Evolutionary conservation across 2,888 invertebrate genomes (phyloP).

Genomic region (Hypsopygia costalis): DNA sequence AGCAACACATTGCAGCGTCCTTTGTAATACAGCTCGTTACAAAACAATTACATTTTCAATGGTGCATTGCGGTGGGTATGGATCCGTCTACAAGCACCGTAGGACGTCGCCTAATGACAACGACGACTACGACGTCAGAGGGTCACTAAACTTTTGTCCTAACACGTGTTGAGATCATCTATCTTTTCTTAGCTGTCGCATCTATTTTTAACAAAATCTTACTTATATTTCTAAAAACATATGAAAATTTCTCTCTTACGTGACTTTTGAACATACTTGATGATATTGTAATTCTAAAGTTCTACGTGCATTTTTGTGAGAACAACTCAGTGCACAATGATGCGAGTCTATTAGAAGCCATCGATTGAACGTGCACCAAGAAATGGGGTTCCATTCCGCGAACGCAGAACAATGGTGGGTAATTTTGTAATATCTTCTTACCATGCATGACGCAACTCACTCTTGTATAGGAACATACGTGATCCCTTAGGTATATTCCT

Average conservation of each 20-base stretch:
- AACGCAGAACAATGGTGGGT: constrained; percentile 74
- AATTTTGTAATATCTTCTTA: constrained; percentile 75
- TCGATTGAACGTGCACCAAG: constrained; percentile 27
- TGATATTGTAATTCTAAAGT: constrained; percentile 13
- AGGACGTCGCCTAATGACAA: constrained; percentile 55
- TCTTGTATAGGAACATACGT: constrained; percentile 35
- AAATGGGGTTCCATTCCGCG: constrained; percentile 69
- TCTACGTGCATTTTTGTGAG: constrained; percentile 45
- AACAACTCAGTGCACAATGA: constrained; percentile 59
- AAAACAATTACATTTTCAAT: constrained; percentile 43
- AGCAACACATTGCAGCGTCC: background rate
- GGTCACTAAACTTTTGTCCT: constrained; percentile 50
- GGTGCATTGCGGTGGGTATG: constrained; percentile 21
- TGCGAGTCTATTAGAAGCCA: constrained; percentile 50
- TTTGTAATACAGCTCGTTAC: constrained; percentile 26
- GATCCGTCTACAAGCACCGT: constrained; percentile 38
- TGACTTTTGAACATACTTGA: constrained; percentile 10
- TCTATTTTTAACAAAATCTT: constrained; percentile 11
- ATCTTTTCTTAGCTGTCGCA: constrained; percentile 29
- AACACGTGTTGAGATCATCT: constrained; percentile 40
- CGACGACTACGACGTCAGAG: constrained; percentile 30
- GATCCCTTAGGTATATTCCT: constrained; percentile 41
- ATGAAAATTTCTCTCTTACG: constrained; percentile 17
- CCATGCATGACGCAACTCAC: constrained; percentile 68
- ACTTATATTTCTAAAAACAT: background rate